Evolutionary conservation across 2,888 invertebrate genomes (phyloP), one percentile per base, ranked within the genome.

Genomic region (Congeria kusceri): DNA sequence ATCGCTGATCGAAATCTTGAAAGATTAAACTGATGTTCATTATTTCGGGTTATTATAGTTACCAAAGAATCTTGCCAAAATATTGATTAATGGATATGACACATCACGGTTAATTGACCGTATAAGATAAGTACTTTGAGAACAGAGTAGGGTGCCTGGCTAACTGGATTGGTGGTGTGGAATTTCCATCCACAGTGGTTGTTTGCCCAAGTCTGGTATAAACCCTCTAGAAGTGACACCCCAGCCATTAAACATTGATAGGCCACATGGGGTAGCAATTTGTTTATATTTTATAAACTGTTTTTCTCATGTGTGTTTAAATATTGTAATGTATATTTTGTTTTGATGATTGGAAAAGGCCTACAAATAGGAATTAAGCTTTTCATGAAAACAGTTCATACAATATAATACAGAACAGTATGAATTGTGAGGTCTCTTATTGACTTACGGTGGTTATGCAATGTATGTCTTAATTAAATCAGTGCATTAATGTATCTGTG

Each of bases 1-100:
- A 53, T 53, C 53, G 53, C 25, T 29, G 53, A 49, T 62, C 28
- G 25, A 53, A 70, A 70, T 62, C 39, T 53, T 61, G 7, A 58
- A 18, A 57, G 68, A 68, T 68, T 68, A 59, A 39, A 44, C 44
- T 53, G 62, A 49, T 62, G 47, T 70, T 58, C 27, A 29, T 70
- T 70, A 62, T 61, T 20, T 32, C 32, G 39, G 44, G 25, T 20
- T 63, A 53, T 39, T 46, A 9, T 70, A 27, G 70, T 13, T 53
- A 70, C 53, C 39, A 13, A 56, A 62, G 70, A 56, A 70, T 70
- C 57, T 57, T 25, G 39, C 29, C 44, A 56, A 62, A 63, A 47
- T 44, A 53, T 63, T 70, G 70, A 70, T 70, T 53, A 70, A 70
- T 70, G 39, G 44, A 39, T 56, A 46, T 63, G 70, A 44, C 70